These are phyloP conservation scores for Latrodectus geometricus DNA, from an alignment of 1,140 invertebrate genomes.

Conservation along the genomic window DNA sequence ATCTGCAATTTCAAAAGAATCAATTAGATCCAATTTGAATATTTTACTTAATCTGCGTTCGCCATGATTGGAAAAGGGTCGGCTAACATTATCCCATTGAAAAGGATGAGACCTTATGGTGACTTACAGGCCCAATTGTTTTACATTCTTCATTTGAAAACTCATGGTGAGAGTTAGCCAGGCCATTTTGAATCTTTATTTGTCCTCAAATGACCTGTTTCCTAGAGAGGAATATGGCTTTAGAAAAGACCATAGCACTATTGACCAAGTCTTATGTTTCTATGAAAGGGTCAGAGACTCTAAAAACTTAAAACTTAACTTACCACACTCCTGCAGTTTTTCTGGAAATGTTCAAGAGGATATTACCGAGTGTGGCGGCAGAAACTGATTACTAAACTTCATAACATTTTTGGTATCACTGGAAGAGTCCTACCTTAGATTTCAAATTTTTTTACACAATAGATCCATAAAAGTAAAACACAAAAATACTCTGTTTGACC, in stretches of 20 bases:
- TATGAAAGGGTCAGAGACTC: neutral
- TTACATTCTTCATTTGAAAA: conserved; percentile 2
- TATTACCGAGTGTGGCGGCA: too few relatives aligned
- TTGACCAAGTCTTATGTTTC: neutral
- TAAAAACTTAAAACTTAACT: neutral
- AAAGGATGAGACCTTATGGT: neutral
- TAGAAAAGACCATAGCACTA: neutral
- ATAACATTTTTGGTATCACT: too few relatives aligned
- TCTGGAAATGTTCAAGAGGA: neutral
- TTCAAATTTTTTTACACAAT: too few relatives aligned
- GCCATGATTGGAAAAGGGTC: too few relatives aligned
- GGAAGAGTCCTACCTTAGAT: too few relatives aligned
- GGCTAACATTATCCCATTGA: neutral
- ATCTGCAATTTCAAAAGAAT: too few relatives aligned
- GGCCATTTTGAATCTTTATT: neutral
- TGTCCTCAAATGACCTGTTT: neutral
- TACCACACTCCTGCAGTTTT: neutral
- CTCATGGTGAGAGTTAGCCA: neutral
- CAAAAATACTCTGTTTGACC: too few relatives aligned
- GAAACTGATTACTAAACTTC: too few relatives aligned
- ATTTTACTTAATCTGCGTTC: too few relatives aligned
- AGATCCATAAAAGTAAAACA: too few relatives aligned
- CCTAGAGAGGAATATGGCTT: neutral
- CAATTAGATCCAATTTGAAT: too few relatives aligned
- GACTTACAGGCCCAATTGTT: neutral